Evolutionary conservation across 2,113 vertebrate species (phyloP).

Genomic region (Vulpes ferrilata): DNA sequence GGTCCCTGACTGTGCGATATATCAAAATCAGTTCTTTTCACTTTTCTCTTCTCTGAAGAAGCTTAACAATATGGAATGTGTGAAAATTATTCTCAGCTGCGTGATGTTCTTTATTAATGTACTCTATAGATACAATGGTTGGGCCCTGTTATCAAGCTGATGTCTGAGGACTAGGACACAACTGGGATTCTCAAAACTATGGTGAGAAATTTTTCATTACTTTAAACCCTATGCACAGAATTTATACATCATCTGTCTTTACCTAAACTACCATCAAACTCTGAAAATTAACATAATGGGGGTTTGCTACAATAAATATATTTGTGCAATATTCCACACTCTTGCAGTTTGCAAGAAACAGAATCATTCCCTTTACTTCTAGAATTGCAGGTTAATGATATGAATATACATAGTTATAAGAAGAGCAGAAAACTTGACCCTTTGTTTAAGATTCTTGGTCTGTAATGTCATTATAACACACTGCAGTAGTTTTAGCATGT

Average conservation of each 20-base stretch:
- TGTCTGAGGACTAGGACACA: not conserved
- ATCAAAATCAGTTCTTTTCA: slow-evolving; percentile 35
- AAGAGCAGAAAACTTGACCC: not conserved
- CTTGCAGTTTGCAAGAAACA: not conserved
- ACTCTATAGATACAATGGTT: not conserved
- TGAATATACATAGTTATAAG: not conserved
- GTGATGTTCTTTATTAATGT: not conserved
- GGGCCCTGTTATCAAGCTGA: not conserved
- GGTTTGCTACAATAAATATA: not conserved
- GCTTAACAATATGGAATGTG: not conserved
- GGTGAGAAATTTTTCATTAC: not conserved
- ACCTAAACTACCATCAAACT: not conserved
- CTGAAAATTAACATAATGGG: not conserved
- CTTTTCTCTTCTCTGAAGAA: slow-evolving; percentile 16
- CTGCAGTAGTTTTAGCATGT: not conserved
- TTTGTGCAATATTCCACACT: not conserved
- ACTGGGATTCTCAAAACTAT: not conserved
- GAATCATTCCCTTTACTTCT: not conserved
- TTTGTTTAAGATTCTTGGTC: not conserved
- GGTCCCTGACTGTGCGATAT: not conserved
- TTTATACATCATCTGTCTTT: not conserved
- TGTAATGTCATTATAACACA: not conserved
- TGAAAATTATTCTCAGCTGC: not conserved
- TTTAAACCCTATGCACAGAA: not conserved
- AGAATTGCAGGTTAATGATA: not conserved